phyloP scores from a whole-genome alignment of 2,797 vertebrate genomes.

The Gymnothorax reevesii region DNA sequence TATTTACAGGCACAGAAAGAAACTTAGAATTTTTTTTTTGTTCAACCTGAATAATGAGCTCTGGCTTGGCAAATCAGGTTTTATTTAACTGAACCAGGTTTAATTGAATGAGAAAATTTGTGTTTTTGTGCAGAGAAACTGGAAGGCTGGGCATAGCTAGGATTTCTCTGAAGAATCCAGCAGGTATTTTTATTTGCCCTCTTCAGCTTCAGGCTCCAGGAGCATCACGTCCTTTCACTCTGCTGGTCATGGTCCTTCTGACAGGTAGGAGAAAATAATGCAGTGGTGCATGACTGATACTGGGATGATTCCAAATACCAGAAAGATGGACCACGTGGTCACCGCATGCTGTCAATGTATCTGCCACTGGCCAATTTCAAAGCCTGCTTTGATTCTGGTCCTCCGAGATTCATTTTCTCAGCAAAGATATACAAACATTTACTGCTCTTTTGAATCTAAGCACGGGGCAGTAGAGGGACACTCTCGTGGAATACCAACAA shows the following conservation, averaged over 20 bases:
- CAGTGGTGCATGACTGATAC: neutral
- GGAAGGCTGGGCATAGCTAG: too few relatives aligned
- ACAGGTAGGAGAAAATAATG: neutral
- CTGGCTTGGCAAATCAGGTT: neutral
- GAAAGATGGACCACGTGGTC: neutral
- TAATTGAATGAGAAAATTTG: neutral
- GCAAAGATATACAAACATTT: constrained; percentile 60
- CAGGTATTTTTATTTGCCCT: too few relatives aligned
- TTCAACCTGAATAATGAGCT: neutral
- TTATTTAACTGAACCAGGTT: neutral
- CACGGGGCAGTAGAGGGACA: constrained; percentile 58
- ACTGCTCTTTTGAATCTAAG: constrained; percentile 65
- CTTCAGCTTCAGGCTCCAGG: too few relatives aligned
- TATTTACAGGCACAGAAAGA: neutral
- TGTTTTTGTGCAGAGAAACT: too few relatives aligned
- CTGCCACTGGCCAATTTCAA: constrained; percentile 64
- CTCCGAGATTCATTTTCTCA: constrained; percentile 52
- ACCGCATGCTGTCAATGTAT: neutral
- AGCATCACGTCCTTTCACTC: neutral
- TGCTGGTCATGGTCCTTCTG: neutral
- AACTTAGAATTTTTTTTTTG: constrained; percentile 2
- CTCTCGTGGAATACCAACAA: constrained; percentile 63
- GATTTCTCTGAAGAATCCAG: too few relatives aligned
- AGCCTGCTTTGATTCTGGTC: constrained; percentile 64
- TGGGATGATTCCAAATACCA: neutral